A percentile compares a stretch with the other conserved stretches of the same genome.
These are phyloP conservation scores for Hyperoplus lanceolatus DNA, from an alignment of 2,797 vertebrate genomes.

Conservation along the genomic window DNA sequence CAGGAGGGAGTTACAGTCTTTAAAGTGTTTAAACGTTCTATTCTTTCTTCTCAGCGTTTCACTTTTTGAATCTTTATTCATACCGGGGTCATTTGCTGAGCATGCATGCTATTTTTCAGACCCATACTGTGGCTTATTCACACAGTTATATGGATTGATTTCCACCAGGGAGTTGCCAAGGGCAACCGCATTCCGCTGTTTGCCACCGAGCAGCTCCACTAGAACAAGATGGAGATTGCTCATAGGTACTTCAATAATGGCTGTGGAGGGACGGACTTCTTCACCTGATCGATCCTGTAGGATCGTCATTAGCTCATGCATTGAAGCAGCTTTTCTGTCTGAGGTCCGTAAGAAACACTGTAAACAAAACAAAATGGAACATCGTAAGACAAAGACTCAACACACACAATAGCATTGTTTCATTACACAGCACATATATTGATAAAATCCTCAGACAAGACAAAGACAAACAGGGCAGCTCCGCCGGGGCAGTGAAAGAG, in stretches of 20 bases:
- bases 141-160: constrained; percentile 57
- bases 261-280: constrained; percentile 46
- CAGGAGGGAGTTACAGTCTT: constrained; percentile 49
- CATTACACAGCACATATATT: too few relatives aligned
- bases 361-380: too few relatives aligned
- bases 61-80: constrained; percentile 52
- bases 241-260: constrained; percentile 56
- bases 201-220: constrained; percentile 31
- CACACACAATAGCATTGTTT: too few relatives aligned
- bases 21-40: constrained; percentile 48
- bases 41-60: constrained; percentile 27
- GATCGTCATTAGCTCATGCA: too few relatives aligned
- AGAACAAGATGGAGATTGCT: constrained; percentile 51
- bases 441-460: too few relatives aligned
- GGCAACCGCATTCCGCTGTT: constrained; percentile 42
- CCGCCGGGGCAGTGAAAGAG: too few relatives aligned
- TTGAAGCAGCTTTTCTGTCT: too few relatives aligned
- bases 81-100: constrained; percentile 29
- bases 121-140: constrained; percentile 51
- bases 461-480: too few relatives aligned
- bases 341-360: too few relatives aligned
- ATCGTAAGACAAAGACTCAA: too few relatives aligned
- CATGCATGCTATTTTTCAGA: constrained; percentile 43
- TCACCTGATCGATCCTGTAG: constrained; percentile 13
- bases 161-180: constrained; percentile 64